Conservation (phyloP, 2,888 invertebrate species). For the Drosophila vallismaia region DNA sequence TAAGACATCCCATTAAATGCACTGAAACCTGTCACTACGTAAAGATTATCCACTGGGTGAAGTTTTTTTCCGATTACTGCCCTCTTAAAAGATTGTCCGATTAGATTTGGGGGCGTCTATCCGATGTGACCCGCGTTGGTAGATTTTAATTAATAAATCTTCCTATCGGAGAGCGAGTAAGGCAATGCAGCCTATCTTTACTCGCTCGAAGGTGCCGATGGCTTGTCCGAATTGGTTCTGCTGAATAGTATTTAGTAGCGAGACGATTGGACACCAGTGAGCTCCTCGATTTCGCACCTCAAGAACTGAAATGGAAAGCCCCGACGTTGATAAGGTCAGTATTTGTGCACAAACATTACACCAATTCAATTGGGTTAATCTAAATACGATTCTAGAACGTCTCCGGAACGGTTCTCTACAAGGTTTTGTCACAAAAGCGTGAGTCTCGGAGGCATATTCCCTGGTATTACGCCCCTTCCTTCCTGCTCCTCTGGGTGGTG, state of each 20-base stretch:
- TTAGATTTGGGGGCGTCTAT: constrained; percentile 17
- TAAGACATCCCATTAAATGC: constrained; percentile 6
- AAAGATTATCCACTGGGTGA: not conserved
- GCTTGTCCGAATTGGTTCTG: not conserved
- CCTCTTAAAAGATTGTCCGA: constrained; percentile 1
- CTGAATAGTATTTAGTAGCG: constrained; percentile 20
- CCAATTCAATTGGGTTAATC: not conserved
- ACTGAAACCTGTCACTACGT: constrained; percentile 1
- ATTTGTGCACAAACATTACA: constrained; percentile 9
- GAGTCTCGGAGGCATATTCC: constrained; percentile 28
- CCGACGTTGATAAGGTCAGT: constrained; percentile 25
- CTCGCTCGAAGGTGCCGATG: constrained; percentile 1
- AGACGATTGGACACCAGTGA: constrained; percentile 2
- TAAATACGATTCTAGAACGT: not conserved
- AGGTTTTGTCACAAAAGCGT: constrained; percentile 17
- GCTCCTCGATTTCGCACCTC: constrained; percentile 1
- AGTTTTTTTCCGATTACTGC: constrained; percentile 1
- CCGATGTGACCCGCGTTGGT: constrained; percentile 9
- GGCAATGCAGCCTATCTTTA: constrained; percentile 11
- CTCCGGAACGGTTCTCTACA: constrained; percentile 21
- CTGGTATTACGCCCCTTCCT: constrained; percentile 75
- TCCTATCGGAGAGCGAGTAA: constrained; percentile 4
- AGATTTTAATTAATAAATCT: constrained; percentile 16
- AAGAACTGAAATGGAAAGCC: constrained; percentile 8
- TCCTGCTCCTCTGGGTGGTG: constrained; percentile 70